These are phyloP conservation scores for Sparidentex hasta DNA, from an alignment of 2,797 vertebrate genomes.

Conservation along the genomic window DNA sequence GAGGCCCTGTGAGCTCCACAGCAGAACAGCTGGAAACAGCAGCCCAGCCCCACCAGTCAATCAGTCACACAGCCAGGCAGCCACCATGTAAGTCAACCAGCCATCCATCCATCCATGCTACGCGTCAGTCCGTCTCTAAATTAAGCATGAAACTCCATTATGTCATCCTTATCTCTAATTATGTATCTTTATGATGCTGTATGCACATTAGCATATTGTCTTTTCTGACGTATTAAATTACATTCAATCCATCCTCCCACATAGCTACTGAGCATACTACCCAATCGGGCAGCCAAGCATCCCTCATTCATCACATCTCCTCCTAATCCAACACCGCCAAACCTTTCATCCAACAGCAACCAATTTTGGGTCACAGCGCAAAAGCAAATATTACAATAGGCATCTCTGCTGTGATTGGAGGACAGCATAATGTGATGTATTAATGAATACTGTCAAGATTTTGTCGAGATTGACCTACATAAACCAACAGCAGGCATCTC, in stretches of 20 bases:
- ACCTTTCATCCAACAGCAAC: slow-evolving; percentile 24
- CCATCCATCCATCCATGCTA: slow-evolving; percentile 27
- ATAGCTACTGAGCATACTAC: slow-evolving; percentile 36
- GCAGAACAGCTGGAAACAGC: slow-evolving; percentile 69
- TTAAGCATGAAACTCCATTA: slow-evolving; percentile 46
- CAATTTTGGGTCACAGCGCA: not conserved
- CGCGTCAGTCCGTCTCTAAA: slow-evolving; percentile 48
- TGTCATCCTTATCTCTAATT: slow-evolving; percentile 51
- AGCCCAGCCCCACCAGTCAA: slow-evolving; percentile 51
- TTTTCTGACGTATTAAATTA: slow-evolving; percentile 31
- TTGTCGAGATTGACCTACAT: not conserved
- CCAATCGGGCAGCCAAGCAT: slow-evolving; percentile 39
- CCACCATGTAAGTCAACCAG: slow-evolving; percentile 30
- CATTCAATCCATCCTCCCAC: slow-evolving; percentile 46
- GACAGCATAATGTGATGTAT: slow-evolving; percentile 8
- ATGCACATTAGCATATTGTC: slow-evolving; percentile 36
- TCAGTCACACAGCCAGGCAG: slow-evolving; percentile 55
- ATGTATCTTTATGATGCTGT: slow-evolving; percentile 43
- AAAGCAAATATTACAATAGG: slow-evolving; percentile 14
- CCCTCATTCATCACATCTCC: slow-evolving; percentile 46
- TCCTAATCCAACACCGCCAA: slow-evolving; percentile 16
- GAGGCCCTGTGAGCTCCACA: slow-evolving; percentile 40
- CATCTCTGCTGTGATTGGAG: not conserved
- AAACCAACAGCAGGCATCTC: not conserved
- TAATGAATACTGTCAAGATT: not conserved